Conservation (phyloP, 2,797 vertebrate genomes). For the Enteromius anoplus region DNA sequence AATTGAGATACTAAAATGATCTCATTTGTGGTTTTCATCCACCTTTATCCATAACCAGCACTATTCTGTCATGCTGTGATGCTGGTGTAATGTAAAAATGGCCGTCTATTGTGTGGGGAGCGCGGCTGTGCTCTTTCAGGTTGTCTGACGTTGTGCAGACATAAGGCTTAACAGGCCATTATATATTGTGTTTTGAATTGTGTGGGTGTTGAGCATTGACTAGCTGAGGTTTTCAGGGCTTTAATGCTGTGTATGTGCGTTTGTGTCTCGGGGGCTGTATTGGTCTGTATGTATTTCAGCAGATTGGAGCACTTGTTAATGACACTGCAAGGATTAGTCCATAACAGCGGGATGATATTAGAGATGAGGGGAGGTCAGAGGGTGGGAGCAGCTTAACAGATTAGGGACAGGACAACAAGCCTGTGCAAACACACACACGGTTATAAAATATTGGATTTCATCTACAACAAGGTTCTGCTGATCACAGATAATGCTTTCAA, state of each 20-base stretch:
- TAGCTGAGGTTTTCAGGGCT: neutral
- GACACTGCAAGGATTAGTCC: slow-evolving; percentile 51
- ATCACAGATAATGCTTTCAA: slow-evolving; percentile 6
- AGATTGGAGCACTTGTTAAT: slow-evolving; percentile 55
- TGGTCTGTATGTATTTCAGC: slow-evolving; percentile 42
- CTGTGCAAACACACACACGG: slow-evolving; percentile 37
- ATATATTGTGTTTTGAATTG: slow-evolving; percentile 14
- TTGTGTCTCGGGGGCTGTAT: neutral
- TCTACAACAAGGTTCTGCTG: neutral
- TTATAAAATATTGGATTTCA: slow-evolving; percentile 10
- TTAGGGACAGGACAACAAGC: slow-evolving; percentile 47
- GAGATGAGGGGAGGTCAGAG: slow-evolving; percentile 23
- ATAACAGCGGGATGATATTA: slow-evolving; percentile 44
- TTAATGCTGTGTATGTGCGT: neutral
- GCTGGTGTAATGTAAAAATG: neutral
- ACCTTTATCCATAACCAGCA: neutral
- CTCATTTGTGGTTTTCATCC: neutral
- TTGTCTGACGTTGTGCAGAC: slow-evolving; percentile 9
- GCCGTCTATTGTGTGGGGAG: slow-evolving; percentile 1
- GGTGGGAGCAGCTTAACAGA: slow-evolving; percentile 51
- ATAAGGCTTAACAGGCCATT: slow-evolving; percentile 27
- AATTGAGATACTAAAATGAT: neutral
- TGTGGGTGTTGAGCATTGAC: slow-evolving; percentile 23
- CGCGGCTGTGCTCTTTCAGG: slow-evolving; percentile 21
- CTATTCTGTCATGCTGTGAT: neutral